Evolutionary conservation across 2,797 vertebrate genomes (phyloP), one percentile per base, ranked within the genome.

Genomic region (Urocyon cinereoargenteus): DNA sequence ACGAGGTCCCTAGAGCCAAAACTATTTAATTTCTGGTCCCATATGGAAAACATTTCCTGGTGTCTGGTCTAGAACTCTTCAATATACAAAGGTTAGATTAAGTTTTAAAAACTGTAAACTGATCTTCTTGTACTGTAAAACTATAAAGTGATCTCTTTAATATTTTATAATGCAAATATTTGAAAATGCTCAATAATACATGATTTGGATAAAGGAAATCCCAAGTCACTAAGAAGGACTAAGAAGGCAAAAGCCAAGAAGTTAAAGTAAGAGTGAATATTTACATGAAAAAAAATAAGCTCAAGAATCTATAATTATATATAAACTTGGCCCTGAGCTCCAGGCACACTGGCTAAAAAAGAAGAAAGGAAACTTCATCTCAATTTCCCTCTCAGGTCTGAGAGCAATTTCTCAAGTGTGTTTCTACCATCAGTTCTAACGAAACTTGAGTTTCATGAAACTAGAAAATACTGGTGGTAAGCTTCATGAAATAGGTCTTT

Each of bases 131-230:
- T 45, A 49, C 15, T 31, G 14, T 51, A 26, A 36, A 18, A 21
- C 21, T 24, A 3, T 21, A 34, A 61, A n/a, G 11, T 5, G 18
- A 77, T 70, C 28, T 28, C 61, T 36, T 89, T 45, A 61, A 49
- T 90, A 77, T 70, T 86, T 62, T 53, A 31, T 36, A 49, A 36
- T 26, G 24, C 66, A 61, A 90, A 77, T 61, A 36, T 90, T 82
- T 82, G 66, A 77, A 75, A 62, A 64, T 22, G 75, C 8, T 83
- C 14, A 36, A 16, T 70, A 86, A 77, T 36, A 77, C 53, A 36
- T 55, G 36, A 49, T 40, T 61, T 26, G 9, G 21, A 61, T 14
- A n/a, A 57, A 72, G 24, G 15, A 91, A 90, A 51, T 36, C 68
- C 57, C 59, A 49, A 36, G 57, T 22, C 36, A 24, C 21, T 22